phyloP scores from a whole-genome alignment of 2,888 invertebrate genomes.

The Mayetiola destructor region DNA sequence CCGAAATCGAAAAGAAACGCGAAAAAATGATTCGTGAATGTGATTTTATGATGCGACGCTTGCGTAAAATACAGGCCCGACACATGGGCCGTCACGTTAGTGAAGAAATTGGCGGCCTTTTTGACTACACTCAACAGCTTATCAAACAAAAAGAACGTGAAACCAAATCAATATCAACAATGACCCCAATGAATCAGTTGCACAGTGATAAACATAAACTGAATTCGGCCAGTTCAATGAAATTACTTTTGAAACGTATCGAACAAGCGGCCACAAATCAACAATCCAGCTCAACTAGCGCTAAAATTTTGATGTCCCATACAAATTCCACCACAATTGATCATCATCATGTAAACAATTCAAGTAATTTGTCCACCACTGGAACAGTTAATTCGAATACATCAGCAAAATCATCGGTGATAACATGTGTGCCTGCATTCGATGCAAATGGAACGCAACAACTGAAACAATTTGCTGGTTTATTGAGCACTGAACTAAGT shows the following conservation, averaged over 20 bases:
- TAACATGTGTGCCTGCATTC: conserved; percentile 32
- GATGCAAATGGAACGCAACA: conserved; percentile 38
- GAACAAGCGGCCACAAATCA: conserved; percentile 28
- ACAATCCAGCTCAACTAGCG: conserved; percentile 20
- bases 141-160: conserved; percentile 21
- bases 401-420: conserved; percentile 16
- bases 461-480: conserved; percentile 56
- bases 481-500: conserved; percentile 55
- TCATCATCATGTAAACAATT: neutral
- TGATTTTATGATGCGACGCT: conserved; percentile 55
- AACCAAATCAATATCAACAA: conserved; percentile 18
- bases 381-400: neutral
- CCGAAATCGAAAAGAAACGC: conserved; percentile 28
- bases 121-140: conserved; percentile 53
- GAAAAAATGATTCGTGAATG: conserved; percentile 49
- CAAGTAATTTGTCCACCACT: neutral
- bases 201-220: conserved; percentile 31
- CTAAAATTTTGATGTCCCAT: conserved; percentile 19
- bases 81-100: conserved; percentile 62
- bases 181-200: conserved; percentile 15
- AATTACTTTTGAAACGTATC: conserved; percentile 36
- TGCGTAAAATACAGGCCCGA: conserved; percentile 61
- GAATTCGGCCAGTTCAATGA: conserved; percentile 39
- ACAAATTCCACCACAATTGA: neutral
- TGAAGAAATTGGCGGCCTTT: conserved; percentile 62